Conservation (phyloP, 1,140 invertebrate species). For the Scaptomyza montana region DNA sequence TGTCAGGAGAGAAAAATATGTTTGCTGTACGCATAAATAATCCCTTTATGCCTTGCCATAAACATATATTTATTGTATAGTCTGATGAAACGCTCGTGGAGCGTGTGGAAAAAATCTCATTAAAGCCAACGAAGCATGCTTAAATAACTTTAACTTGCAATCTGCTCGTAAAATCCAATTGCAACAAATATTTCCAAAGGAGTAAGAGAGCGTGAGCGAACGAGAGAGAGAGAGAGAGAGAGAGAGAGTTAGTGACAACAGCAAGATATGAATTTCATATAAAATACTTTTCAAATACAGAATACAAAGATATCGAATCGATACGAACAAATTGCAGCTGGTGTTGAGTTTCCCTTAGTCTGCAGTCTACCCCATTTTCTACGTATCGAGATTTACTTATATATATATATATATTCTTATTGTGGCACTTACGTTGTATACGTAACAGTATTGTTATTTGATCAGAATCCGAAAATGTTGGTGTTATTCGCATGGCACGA, state of each 20-base stretch:
- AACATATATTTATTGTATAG: too few relatives aligned
- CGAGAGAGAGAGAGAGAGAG: not conserved
- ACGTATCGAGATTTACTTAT: not conserved
- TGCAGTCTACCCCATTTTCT: not conserved
- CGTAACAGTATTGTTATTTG: slow-evolving; percentile 84
- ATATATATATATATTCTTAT: not conserved
- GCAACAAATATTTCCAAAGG: not conserved
- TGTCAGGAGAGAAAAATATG: too few relatives aligned
- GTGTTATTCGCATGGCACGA: slow-evolving; percentile 84
- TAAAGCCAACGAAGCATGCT: not conserved
- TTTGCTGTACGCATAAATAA: not conserved
- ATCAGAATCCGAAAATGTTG: slow-evolving; percentile 83
- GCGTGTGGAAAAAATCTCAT: not conserved
- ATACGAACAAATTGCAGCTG: not conserved
- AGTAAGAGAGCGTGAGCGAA: too few relatives aligned
- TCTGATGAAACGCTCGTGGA: not conserved
- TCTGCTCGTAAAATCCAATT: too few relatives aligned
- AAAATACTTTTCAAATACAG: slow-evolving; percentile 1
- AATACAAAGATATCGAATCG: not conserved
- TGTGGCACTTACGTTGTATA: slow-evolving; percentile 85
- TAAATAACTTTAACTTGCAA: not conserved
- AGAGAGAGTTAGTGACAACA: not conserved
- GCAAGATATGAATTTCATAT: not conserved
- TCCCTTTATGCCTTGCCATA: not conserved
- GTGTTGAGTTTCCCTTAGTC: not conserved